Evolutionary conservation across 2,888 invertebrate genomes (phyloP), one percentile per base, ranked within the genome.

Genomic region (Callimorpha dominula): DNA sequence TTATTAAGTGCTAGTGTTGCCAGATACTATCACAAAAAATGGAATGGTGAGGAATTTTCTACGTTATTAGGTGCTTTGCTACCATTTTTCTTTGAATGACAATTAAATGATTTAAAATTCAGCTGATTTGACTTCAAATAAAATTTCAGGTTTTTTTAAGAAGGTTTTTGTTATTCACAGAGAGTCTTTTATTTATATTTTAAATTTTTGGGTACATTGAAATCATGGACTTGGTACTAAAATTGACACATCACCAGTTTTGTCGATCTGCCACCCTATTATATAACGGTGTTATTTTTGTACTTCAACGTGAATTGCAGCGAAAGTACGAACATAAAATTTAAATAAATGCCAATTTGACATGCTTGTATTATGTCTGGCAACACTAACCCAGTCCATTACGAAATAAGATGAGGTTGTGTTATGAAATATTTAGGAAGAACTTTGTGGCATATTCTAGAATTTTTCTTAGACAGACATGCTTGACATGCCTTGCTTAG

Each of bases 391-490:
- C 83, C 85, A 81, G 77, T 90, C 80, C 92, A 93, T 92, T 92
- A 93, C 92, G 86, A 90, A 89, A 90, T 91, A 91, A 90, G 90
- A 91, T 87, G 89, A 90, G 93, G 94, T 93, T 93, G 93, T 93
- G 93, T 90, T 90, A 86, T 87, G 85, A 82, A 73, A 79, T 85
- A 85, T 89, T 89, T 88, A 78, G 81, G 86, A 87, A 84, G 79
- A 81, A 83, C 81, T 79, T 80, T 81, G 77, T 74, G 72, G 78
- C 83, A 81, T 89, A 89, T 91, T 90, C 78, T 90, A 89, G 89
- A 82, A 87, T 90, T 89, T 88, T 83, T 77, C 72, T 83, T 77
- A 65, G 77, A 80, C 78, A 76, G 77, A 81, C 78, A 78, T 78
- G 76, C 74, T 76, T 82, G 69, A 73, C 71, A 78, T 79, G 71